Percentiles rank a stretch among this genome's conserved stretches.
These are phyloP conservation scores for Thera britannica DNA, from an alignment of 2,888 invertebrate species.

Conservation along the genomic window DNA sequence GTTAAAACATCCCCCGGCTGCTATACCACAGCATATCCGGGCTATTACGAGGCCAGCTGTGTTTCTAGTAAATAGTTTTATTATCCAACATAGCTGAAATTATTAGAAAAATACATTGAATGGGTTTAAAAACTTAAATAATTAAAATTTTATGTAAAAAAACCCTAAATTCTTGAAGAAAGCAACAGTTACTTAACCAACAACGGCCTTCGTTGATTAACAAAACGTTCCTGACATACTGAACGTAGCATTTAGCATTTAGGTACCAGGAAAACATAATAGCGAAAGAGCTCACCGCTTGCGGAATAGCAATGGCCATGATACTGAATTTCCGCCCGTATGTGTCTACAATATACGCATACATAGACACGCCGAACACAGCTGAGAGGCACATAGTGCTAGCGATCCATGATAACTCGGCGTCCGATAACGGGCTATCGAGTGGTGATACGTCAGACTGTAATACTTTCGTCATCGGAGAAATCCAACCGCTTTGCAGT, in stretches of 20 bases:
- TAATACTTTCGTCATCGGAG: conserved; percentile 70
- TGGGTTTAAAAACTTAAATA: too few relatives aligned
- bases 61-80: conserved; percentile 55
- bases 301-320: conserved; percentile 74
- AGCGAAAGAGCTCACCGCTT: conserved; percentile 61
- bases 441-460: conserved; percentile 62
- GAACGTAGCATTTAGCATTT: conserved; percentile 52
- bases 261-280: conserved; percentile 46
- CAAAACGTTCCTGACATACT: conserved; percentile 37
- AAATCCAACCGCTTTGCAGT: conserved; percentile 73
- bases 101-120: background rate
- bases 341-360: conserved; percentile 67
- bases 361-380: conserved; percentile 64
- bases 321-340: conserved; percentile 73
- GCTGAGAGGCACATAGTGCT: conserved; percentile 66
- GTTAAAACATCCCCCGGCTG: conserved; percentile 64
- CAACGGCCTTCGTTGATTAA: conserved; percentile 15
- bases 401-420: conserved; percentile 73
- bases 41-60: conserved; percentile 55
- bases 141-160: too few relatives aligned
- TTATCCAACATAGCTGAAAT: conserved; percentile 64
- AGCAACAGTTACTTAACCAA: background rate
- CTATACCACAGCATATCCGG: conserved; percentile 57
- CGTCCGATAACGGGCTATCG: conserved; percentile 63
- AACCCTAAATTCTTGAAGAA: background rate